Base-by-base conservation (phyloP, 2,113 vertebrate species). In the Podocnemis expansa region DNA sequence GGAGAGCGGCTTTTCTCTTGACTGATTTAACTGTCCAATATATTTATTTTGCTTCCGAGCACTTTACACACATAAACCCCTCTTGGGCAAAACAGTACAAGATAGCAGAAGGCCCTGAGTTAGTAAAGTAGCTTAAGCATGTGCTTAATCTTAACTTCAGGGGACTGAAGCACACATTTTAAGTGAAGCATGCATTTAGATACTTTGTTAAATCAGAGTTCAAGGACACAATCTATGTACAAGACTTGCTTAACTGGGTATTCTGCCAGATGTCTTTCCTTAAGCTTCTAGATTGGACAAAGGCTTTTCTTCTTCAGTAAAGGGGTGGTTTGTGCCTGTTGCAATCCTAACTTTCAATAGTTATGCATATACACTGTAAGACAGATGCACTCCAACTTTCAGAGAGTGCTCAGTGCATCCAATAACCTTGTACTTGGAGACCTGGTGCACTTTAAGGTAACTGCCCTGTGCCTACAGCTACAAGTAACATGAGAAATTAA, bases 221-320 rank as follows among this genome's bases (percentile, higher is more conserved):
- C 27, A 43, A 13, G 49, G 87, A 70, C 34, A 41, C 91, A 87
- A 67, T 70, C 25, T 93, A 52, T 92, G 91, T 73, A 82, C 10
- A 19, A 52, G 63, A 56, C n/a, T 93, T 85, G 38, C 5, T 76
- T 89, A 34, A 1, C 78, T 88, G 94, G 70, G 88, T 52, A 45
- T 43, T 92, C 58, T 78, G 73, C 88, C 84, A 96, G 51, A 83
- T 81, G 90, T 29, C 51, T 81, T 56, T 81, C 38, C 27, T 78
- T 93, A 76, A 78, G 34, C 60, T 84, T 91, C 54, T 88, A 83
- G 86, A 89, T 25, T 90, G 91, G 93, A 58, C 56, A 93, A 88
- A 91, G 54, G 51, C 73, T 87, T 52, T 67, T 75, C 82, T 89
- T 49, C 8, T 1, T 79, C 3, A 0, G 0, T 70, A 21, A 9